Base-by-base conservation (phyloP, 2,888 invertebrate species). In the Trachelus troglodyta region DNA sequence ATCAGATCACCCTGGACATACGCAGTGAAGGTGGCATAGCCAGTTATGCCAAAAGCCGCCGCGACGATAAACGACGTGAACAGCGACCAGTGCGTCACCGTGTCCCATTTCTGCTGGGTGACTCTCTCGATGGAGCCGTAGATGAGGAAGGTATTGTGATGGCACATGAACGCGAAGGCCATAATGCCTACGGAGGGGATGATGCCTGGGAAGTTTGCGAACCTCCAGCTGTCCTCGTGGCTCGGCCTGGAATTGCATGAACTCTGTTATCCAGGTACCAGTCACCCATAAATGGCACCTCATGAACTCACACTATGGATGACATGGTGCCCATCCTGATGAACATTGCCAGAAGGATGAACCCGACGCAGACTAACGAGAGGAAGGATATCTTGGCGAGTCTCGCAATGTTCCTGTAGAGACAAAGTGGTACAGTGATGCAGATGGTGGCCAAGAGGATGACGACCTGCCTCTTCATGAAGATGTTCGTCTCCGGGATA, bases 141-240 rank as follows among this genome's bases (percentile, higher is more conserved):
- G 83, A 97, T 94, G 81, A 97, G 93, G 90, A 97, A 97, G 78
- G 96, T 96, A 90, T 96, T 97, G 92, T 97, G 97, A 87, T 97
- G 97, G 89, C 97, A 97, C 97, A 97, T 97, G 90, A 96, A 97
- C n/a, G 97, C 96, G 91, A 97, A 97, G 23, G 96, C 95, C 95
- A 97, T 96, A 82, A 97, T 96, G 82, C 96, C 97, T 71, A 96
- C 95, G 35, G 97, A 95, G 81, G 96, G 96, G 40, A 94, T 91
- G 81, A 96, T 94, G 73, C 96, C 94, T 85, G 95, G 95, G 81
- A 94, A 93, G 90, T 96, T 95, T 69, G 95, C 95, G 91, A 96
- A 95, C 84, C 93, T 92, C 95, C 95, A 96, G 1, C 95, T 94
- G 83, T 95, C 94, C 34, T 92, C 90, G 81, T 94, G 94, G 75